These are phyloP conservation scores for Drosophila tsacasi DNA, from an alignment of 1,140 invertebrate genomes.

Conservation along the genomic window DNA sequence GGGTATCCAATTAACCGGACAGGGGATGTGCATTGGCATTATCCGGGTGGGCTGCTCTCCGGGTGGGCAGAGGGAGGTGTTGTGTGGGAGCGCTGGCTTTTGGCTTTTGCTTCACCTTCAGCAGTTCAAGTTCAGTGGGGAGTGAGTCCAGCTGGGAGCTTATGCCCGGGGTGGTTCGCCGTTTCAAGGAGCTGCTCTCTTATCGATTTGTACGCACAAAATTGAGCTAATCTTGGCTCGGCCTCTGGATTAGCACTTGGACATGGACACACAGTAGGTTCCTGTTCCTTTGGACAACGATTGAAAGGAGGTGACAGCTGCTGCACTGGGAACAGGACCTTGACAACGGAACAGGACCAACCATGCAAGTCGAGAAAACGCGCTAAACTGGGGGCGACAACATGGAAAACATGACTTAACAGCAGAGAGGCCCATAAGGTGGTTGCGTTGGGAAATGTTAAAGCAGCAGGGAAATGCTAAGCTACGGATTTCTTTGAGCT, in stretches of 20 bases:
- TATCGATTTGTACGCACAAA: slow-evolving; percentile 74
- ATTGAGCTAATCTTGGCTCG: slow-evolving; percentile 4
- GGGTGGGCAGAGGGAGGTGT: background rate
- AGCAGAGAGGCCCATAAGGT: background rate
- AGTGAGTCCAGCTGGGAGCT: background rate
- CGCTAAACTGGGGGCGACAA: slow-evolving; percentile 58
- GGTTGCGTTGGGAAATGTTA: slow-evolving; percentile 37
- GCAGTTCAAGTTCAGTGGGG: slow-evolving; percentile 22
- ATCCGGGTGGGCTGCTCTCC: slow-evolving; percentile 36
- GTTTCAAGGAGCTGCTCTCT: slow-evolving; percentile 25
- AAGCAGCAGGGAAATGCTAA: slow-evolving; percentile 33
- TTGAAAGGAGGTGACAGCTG: slow-evolving; percentile 9
- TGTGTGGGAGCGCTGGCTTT: slow-evolving; percentile 24
- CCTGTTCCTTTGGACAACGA: slow-evolving; percentile 25
- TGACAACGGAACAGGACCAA: slow-evolving; percentile 21
- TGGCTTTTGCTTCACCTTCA: slow-evolving; percentile 20
- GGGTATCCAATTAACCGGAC: slow-evolving; percentile 66
- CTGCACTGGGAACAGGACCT: slow-evolving; percentile 31
- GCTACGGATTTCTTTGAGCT: background rate
- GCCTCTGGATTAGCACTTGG: background rate
- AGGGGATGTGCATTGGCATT: slow-evolving; percentile 67
- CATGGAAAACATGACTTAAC: slow-evolving; percentile 32
- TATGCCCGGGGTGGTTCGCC: background rate
- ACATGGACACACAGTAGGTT: background rate
- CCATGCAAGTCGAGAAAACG: slow-evolving; percentile 60